Evolutionary conservation across 1,140 invertebrate genomes (phyloP).

Genomic region (Drosophila mauritiana): DNA sequence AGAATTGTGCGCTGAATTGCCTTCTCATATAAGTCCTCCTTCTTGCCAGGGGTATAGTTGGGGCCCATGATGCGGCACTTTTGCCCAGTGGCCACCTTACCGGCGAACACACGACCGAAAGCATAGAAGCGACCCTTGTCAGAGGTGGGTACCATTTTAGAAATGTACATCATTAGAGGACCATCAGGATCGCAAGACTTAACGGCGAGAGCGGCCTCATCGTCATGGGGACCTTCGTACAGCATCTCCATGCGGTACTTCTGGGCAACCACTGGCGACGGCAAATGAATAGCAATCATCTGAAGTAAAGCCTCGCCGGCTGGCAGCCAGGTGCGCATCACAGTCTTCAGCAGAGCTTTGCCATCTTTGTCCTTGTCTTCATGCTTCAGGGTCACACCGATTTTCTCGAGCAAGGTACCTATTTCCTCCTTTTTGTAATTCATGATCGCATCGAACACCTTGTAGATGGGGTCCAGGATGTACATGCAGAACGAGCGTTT

Average conservation of each 20-base stretch:
- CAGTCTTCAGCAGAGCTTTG: slow-evolving; percentile 95
- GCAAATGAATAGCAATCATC: slow-evolving; percentile 99
- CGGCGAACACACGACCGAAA: slow-evolving; percentile 99
- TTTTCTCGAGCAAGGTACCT: slow-evolving; percentile 92
- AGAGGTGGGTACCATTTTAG: slow-evolving; percentile 99
- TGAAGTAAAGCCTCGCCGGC: slow-evolving; percentile 99
- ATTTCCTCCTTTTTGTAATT: slow-evolving; percentile 99
- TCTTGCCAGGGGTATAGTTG: slow-evolving; percentile 98
- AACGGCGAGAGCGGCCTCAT: slow-evolving; percentile 96
- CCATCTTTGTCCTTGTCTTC: slow-evolving; percentile 99
- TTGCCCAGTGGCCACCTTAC: slow-evolving; percentile 96
- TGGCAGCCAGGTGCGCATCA: slow-evolving; percentile 99
- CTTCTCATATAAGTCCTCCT: slow-evolving; percentile 99
- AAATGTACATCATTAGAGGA: slow-evolving; percentile 99
- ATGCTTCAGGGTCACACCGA: slow-evolving; percentile 95
- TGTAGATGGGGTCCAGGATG: slow-evolving; percentile 99
- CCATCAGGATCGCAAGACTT: slow-evolving; percentile 97
- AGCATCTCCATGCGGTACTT: slow-evolving; percentile 99
- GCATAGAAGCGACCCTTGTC: slow-evolving; percentile 99
- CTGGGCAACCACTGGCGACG: slow-evolving; percentile 99
- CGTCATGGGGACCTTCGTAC: slow-evolving; percentile 98
- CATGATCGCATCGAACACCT: slow-evolving; percentile 99
- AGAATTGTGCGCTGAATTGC: slow-evolving; percentile 99
- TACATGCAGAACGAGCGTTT: slow-evolving; percentile 99
- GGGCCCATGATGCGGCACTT: slow-evolving; percentile 99